A percentile compares a stretch with the other conserved stretches of the same genome.
phyloP scores from a whole-genome alignment of 2,888 invertebrate species.

The Atethmia centrago region DNA sequence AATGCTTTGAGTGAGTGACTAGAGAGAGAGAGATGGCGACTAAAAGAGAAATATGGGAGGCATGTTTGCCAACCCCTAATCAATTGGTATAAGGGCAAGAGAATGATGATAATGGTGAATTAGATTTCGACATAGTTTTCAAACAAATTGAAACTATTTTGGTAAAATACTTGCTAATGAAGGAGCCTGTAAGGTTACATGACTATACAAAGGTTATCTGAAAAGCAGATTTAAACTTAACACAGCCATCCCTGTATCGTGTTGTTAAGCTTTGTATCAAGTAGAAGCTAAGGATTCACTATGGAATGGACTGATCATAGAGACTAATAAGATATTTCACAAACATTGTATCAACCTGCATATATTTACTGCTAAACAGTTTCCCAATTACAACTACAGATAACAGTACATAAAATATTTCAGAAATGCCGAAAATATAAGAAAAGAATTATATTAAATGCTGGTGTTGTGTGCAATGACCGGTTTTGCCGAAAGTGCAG shows the following conservation, averaged over 20 bases:
- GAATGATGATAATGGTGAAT: too few relatives aligned
- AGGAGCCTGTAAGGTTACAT: background rate
- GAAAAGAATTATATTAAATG: background rate
- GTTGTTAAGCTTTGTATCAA: background rate
- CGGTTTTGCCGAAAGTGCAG: background rate
- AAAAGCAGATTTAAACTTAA: too few relatives aligned
- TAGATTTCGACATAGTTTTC: too few relatives aligned
- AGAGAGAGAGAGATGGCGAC: too few relatives aligned
- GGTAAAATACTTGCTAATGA: too few relatives aligned
- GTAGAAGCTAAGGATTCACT: background rate
- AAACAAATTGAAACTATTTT: too few relatives aligned
- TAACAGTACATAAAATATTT: background rate
- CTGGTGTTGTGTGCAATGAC: background rate
- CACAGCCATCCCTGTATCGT: too few relatives aligned
- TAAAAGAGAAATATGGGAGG: too few relatives aligned
- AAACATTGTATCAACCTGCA: background rate
- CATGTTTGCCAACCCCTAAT: too few relatives aligned
- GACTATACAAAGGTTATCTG: too few relatives aligned
- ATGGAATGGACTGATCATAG: background rate
- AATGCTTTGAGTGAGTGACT: too few relatives aligned
- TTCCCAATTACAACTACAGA: background rate
- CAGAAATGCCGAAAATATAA: background rate
- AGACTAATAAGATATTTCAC: background rate
- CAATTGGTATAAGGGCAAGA: too few relatives aligned
- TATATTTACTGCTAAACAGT: background rate